Conservation (phyloP, 2,113 vertebrate species). For the Pogonocichla stellata region DNA sequence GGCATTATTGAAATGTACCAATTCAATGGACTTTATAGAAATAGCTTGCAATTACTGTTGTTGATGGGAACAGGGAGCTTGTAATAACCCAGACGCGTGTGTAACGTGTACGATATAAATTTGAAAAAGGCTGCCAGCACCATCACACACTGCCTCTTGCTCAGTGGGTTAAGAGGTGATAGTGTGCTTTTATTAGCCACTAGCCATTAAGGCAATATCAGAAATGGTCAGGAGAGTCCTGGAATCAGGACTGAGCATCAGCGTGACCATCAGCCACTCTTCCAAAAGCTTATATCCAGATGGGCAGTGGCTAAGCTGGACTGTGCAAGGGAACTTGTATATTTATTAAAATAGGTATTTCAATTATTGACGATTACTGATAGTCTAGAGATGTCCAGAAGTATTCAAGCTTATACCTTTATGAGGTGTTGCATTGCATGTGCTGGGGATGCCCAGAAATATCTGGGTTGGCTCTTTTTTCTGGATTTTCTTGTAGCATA, state of each 20-base stretch:
- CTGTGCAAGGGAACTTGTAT: neutral
- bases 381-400: neutral
- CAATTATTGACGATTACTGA: neutral
- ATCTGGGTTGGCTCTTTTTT: neutral
- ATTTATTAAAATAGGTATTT: neutral
- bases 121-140: neutral
- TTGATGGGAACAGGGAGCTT: constrained; percentile 11
- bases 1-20: constrained; percentile 40
- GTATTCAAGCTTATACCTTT: neutral
- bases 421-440: neutral
- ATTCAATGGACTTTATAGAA: constrained; percentile 20
- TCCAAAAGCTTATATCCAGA: neutral
- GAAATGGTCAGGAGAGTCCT: neutral
- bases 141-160: neutral
- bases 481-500: neutral
- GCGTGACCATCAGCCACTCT: neutral
- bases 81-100: neutral
- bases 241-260: neutral
- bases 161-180: neutral
- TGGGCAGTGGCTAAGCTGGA: neutral
- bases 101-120: constrained; percentile 11
- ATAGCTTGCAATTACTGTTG: constrained; percentile 26
- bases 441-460: neutral
- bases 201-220: neutral
- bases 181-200: neutral